A percentile compares a stretch with the other conserved stretches of the same genome.
These are phyloP conservation scores for Gnathonemus echidnorhynchus DNA, from an alignment of 2,113 vertebrate genomes.

Conservation along the genomic window DNA sequence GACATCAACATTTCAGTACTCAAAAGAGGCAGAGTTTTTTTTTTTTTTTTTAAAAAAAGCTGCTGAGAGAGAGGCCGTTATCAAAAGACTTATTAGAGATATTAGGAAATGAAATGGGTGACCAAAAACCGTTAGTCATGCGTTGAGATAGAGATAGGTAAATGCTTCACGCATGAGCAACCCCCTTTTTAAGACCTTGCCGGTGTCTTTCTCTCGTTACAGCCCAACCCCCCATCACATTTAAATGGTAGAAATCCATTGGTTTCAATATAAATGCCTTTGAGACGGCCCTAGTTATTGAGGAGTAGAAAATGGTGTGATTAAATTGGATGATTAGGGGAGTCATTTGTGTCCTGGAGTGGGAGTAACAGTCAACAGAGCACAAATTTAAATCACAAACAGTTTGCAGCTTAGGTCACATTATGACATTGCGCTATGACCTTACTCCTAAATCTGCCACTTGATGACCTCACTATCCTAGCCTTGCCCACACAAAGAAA, in stretches of 20 bases:
- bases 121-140: slow-evolving; percentile 47
- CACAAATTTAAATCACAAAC: slow-evolving; percentile 33
- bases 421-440: slow-evolving; percentile 33
- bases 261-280: slow-evolving; percentile 49
- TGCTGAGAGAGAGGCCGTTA: slow-evolving; percentile 27
- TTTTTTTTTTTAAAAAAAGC: background rate
- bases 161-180: slow-evolving; percentile 48
- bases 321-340: slow-evolving; percentile 49
- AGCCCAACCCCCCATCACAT: slow-evolving; percentile 13
- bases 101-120: slow-evolving; percentile 49
- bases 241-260: slow-evolving; percentile 49
- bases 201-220: slow-evolving; percentile 21
- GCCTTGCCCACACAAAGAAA: background rate
- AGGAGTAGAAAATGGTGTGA: slow-evolving; percentile 45
- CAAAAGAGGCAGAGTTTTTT: background rate
- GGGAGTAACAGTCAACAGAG: slow-evolving; percentile 29
- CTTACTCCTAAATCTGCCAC: slow-evolving; percentile 32
- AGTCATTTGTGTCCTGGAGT: slow-evolving; percentile 46
- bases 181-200: slow-evolving; percentile 29
- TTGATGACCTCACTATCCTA: background rate
- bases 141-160: slow-evolving; percentile 48
- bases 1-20: background rate
- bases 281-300: slow-evolving; percentile 37
- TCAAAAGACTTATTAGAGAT: slow-evolving; percentile 46
- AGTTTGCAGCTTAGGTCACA: slow-evolving; percentile 30